Evolutionary conservation across 1,140 invertebrate genomes (phyloP).

Genomic region (Dreissena rostriformis): DNA sequence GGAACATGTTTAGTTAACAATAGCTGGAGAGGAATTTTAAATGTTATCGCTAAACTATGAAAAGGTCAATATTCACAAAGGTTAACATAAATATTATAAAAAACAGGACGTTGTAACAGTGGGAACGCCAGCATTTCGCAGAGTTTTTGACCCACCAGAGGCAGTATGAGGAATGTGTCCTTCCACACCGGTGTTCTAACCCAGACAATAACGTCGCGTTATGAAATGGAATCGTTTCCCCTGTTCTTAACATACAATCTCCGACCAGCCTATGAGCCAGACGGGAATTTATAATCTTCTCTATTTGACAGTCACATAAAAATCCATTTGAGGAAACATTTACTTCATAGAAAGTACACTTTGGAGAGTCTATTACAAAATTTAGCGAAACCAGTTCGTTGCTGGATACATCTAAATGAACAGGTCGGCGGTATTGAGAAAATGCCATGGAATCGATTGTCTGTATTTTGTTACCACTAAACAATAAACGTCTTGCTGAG

Average conservation of each 20-base stretch:
- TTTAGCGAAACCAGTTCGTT: conserved; percentile 37
- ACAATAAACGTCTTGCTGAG: conserved; percentile 36
- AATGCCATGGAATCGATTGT: conserved; percentile 29
- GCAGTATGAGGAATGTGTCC: conserved; percentile 24
- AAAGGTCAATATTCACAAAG: too few relatives aligned
- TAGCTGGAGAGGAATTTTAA: too few relatives aligned
- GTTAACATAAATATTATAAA: too few relatives aligned
- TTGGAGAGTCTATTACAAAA: conserved; percentile 48
- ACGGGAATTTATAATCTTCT: conserved; percentile 34
- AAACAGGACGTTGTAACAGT: too few relatives aligned
- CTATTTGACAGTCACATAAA: conserved; percentile 51
- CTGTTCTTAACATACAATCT: conserved; percentile 23
- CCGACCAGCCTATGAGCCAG: conserved; percentile 2
- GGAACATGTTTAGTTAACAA: too few relatives aligned
- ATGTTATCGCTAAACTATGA: too few relatives aligned
- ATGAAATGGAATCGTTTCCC: conserved; percentile 3
- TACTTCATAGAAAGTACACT: conserved; percentile 34
- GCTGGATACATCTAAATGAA: conserved; percentile 29
- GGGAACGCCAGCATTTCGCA: too few relatives aligned
- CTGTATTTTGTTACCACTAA: conserved; percentile 38
- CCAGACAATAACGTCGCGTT: conserved; percentile 15
- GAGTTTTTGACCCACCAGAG: conserved; percentile 38
- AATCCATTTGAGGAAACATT: conserved; percentile 51
- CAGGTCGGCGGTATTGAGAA: conserved; percentile 38
- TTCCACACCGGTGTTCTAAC: conserved; percentile 27